Conservation (phyloP, 2,113 vertebrate species). For the Thinocorus orbignyianus region DNA sequence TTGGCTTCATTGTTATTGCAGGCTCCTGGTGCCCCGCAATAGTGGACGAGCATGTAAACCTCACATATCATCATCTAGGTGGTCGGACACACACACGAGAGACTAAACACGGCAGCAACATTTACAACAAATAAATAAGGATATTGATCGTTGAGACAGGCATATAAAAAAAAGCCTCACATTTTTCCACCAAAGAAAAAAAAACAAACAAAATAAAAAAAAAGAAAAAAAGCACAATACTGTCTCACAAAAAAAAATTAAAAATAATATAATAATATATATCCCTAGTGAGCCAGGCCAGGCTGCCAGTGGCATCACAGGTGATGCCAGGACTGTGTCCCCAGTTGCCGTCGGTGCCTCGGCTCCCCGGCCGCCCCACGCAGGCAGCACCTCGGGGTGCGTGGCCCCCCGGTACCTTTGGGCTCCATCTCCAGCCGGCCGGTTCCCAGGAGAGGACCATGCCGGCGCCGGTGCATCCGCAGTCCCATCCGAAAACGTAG, state of each 20-base stretch:
- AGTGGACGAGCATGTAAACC: slow-evolving; percentile 56
- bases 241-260: slow-evolving; percentile 44
- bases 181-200: slow-evolving; percentile 3
- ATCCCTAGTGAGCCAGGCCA: slow-evolving; percentile 1
- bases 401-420: background rate
- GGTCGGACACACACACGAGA: slow-evolving; percentile 29
- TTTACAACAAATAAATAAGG: slow-evolving; percentile 81
- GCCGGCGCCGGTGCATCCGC: background rate
- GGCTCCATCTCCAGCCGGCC: background rate
- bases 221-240: slow-evolving; percentile 48
- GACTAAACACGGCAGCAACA: slow-evolving; percentile 70
- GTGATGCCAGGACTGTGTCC: background rate
- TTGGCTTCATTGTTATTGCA: slow-evolving; percentile 75
- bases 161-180: slow-evolving; percentile 50
- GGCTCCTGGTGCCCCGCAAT: slow-evolving; percentile 50
- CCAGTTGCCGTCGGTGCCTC: background rate
- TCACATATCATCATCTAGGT: background rate
- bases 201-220: background rate
- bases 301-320: background rate
- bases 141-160: slow-evolving; percentile 49
- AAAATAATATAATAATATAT: background rate
- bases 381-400: background rate
- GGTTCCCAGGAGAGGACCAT: background rate
- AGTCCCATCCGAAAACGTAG: background rate
- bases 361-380: background rate